Percentiles rank a stretch among this genome's conserved stretches.
Evolutionary conservation across 2,888 invertebrate species (phyloP).

Genomic region (Lutraria lutraria): DNA sequence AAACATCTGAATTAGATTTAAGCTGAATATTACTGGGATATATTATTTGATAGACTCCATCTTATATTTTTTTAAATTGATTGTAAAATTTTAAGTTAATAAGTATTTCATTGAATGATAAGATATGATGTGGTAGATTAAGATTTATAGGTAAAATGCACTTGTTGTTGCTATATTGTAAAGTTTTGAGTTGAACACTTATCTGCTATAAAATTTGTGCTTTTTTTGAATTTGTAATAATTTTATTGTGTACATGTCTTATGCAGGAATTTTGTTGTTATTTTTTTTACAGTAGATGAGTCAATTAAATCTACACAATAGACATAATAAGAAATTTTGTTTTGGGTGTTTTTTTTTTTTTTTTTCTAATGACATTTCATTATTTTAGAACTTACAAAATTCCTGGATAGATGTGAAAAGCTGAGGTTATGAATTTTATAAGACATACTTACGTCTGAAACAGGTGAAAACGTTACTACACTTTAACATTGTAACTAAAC

Average conservation of each 20-base stretch:
- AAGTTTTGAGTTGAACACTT: not conserved
- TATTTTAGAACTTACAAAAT: conserved; percentile 29
- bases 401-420: conserved; percentile 39
- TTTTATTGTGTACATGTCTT: conserved; percentile 27
- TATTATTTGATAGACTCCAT: not conserved
- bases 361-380: not conserved
- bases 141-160: not conserved
- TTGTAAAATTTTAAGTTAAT: not conserved
- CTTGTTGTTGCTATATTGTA: not conserved
- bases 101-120: not conserved
- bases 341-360: not conserved
- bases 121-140: not conserved
- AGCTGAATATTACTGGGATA: not conserved
- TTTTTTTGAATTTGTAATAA: conserved; percentile 31
- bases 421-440: conserved; percentile 41
- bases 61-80: not conserved
- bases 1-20: not conserved
- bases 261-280: conserved; percentile 54
- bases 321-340: not conserved
- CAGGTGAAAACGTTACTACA: not conserved
- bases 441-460: not conserved
- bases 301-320: no score
- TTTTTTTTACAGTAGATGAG: not conserved
- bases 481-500: not conserved
- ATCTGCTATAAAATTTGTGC: conserved; percentile 34